A percentile compares a stretch with the other conserved stretches of the same genome.
Conservation (phyloP, 2,797 vertebrate species). For the Gambusia yucatana region DNA sequence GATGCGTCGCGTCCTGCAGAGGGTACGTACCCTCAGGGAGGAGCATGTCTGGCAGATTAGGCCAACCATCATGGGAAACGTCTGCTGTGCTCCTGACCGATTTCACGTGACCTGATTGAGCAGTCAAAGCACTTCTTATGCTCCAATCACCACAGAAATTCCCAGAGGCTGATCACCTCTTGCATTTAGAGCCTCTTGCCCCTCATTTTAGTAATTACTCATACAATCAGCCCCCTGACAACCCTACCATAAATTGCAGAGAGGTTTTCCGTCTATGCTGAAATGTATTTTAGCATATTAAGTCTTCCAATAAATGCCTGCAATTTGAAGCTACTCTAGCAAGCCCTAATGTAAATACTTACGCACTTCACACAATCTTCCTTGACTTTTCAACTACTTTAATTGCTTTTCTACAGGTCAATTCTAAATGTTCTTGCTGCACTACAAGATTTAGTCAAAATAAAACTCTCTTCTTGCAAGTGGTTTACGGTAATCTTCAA, state of each 20-base stretch:
- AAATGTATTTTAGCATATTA: background rate
- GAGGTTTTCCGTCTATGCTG: background rate
- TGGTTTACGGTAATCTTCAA: background rate
- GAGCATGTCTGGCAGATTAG: conserved; percentile 66
- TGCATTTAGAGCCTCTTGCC: conserved; percentile 19
- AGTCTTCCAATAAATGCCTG: background rate
- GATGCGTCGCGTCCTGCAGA: conserved; percentile 20
- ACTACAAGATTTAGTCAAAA: background rate
- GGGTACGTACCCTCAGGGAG: conserved; percentile 53
- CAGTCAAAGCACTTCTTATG: conserved; percentile 70
- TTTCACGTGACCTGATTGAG: conserved; percentile 82
- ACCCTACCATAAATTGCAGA: background rate
- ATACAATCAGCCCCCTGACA: conserved; percentile 17
- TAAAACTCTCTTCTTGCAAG: background rate
- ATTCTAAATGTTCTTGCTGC: background rate
- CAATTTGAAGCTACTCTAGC: background rate
- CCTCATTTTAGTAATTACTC: conserved; percentile 16
- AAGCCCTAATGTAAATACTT: background rate
- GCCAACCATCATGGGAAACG: conserved; percentile 57
- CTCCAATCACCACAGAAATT: conserved; percentile 59
- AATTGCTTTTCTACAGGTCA: background rate
- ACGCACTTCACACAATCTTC: background rate
- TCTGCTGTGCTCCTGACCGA: conserved; percentile 74
- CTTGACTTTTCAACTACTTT: background rate
- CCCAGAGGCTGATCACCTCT: conserved; percentile 49